These are phyloP conservation scores for Australoheros scitulus DNA, from an alignment of 2,113 vertebrate species.

Conservation along the genomic window DNA sequence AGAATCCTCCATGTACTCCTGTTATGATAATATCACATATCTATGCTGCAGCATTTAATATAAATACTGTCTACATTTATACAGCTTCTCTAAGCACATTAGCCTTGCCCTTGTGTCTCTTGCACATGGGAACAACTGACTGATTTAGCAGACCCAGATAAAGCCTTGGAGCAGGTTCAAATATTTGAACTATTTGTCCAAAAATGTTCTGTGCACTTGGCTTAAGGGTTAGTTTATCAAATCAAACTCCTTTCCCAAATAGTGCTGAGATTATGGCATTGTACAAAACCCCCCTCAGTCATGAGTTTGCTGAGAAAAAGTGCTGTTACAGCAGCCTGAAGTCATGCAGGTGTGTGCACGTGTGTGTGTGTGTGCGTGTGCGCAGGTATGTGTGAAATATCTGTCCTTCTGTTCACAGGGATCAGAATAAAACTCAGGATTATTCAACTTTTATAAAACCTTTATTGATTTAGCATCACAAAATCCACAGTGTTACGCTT, in stretches of 20 bases:
- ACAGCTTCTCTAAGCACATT: constrained; percentile 1
- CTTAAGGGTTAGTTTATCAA: constrained; percentile 65
- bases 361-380: constrained; percentile 3
- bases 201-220: constrained; percentile 64
- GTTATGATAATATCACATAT: neutral
- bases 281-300: constrained; percentile 40
- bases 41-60: neutral
- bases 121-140: constrained; percentile 55
- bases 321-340: constrained; percentile 50
- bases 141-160: constrained; percentile 62
- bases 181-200: constrained; percentile 72
- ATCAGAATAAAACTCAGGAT: constrained; percentile 26
- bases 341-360: constrained; percentile 44
- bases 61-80: neutral
- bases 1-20: neutral
- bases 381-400: constrained; percentile 25
- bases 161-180: constrained; percentile 70
- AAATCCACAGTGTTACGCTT: neutral
- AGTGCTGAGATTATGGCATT: constrained; percentile 44
- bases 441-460: constrained; percentile 33
- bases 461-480: constrained; percentile 19
- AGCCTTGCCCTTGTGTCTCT: constrained; percentile 23
- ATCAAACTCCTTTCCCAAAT: constrained; percentile 59
- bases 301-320: constrained; percentile 44
- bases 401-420: constrained; percentile 21